Evolutionary conservation across 2,888 invertebrate genomes (phyloP).

Genomic region (Pyralis farinalis): DNA sequence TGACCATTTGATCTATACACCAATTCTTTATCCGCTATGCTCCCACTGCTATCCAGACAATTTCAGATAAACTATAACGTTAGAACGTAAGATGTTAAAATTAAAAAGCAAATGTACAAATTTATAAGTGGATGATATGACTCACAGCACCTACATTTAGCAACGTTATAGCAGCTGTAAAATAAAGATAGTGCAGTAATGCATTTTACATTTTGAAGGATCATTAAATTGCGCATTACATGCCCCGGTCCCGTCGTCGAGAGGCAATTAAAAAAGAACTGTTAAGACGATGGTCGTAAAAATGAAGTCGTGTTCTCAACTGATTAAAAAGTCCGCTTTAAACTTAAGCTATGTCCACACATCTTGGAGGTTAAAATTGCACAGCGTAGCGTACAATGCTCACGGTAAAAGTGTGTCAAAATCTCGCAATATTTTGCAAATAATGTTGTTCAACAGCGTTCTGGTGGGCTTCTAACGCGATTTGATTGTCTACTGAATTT

Average conservation of each 20-base stretch:
- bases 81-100: too few relatives aligned
- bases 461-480: too few relatives aligned
- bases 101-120: neutral
- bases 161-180: constrained; percentile 46
- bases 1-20: too few relatives aligned
- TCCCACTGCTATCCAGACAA: too few relatives aligned
- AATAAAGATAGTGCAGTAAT: constrained; percentile 74
- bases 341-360: constrained; percentile 32
- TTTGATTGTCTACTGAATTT: too few relatives aligned
- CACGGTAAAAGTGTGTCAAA: neutral
- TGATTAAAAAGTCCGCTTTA: constrained; percentile 72
- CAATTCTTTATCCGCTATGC: too few relatives aligned
- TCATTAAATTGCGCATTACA: constrained; percentile 77
- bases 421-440: neutral
- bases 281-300: constrained; percentile 73
- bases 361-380: constrained; percentile 6
- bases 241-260: constrained; percentile 57
- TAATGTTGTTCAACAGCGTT: too few relatives aligned
- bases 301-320: constrained; percentile 71
- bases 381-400: neutral
- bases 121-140: constrained; percentile 22
- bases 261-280: constrained; percentile 76
- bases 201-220: constrained; percentile 77
- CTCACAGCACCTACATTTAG: constrained; percentile 28
- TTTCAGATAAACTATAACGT: too few relatives aligned